phyloP scores from a whole-genome alignment of 2,888 invertebrate species.

The Scaptomyza caliginosa region DNA sequence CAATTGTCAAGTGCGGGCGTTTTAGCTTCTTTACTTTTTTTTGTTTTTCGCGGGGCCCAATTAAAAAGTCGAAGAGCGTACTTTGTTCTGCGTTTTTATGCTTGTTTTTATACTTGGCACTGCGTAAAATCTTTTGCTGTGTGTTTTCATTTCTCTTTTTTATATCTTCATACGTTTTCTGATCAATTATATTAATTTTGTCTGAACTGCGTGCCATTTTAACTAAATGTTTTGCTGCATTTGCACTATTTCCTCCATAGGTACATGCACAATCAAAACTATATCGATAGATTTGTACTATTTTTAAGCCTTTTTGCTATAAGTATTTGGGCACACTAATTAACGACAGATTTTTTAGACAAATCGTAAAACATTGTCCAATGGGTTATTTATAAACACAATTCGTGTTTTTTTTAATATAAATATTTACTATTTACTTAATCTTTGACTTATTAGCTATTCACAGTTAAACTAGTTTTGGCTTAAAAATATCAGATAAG shows the following conservation, averaged over 20 bases:
- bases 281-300: conserved; percentile 14
- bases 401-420: neutral
- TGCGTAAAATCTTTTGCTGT: conserved; percentile 37
- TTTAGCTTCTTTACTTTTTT: conserved; percentile 29
- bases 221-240: neutral
- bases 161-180: conserved; percentile 45
- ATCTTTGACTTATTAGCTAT: conserved; percentile 25
- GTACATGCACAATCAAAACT: neutral
- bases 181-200: conserved; percentile 62
- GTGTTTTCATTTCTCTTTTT: conserved; percentile 18
- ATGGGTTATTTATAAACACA: neutral
- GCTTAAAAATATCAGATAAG: conserved; percentile 18
- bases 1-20: conserved; percentile 28
- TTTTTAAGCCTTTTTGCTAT: neutral
- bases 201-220: conserved; percentile 54
- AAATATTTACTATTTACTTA: conserved; percentile 28
- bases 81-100: conserved; percentile 35
- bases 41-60: conserved; percentile 37
- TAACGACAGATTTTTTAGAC: neutral
- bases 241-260: neutral
- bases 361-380: neutral
- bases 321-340: conserved; percentile 9
- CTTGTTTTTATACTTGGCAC: conserved; percentile 65
- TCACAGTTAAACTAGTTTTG: conserved; percentile 24
- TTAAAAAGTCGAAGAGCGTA: conserved; percentile 57